Percentiles rank a stretch among this genome's conserved stretches.
These are phyloP conservation scores for Girardia tigrina DNA, from an alignment of 2,888 invertebrate genomes.

Conservation along the genomic window DNA sequence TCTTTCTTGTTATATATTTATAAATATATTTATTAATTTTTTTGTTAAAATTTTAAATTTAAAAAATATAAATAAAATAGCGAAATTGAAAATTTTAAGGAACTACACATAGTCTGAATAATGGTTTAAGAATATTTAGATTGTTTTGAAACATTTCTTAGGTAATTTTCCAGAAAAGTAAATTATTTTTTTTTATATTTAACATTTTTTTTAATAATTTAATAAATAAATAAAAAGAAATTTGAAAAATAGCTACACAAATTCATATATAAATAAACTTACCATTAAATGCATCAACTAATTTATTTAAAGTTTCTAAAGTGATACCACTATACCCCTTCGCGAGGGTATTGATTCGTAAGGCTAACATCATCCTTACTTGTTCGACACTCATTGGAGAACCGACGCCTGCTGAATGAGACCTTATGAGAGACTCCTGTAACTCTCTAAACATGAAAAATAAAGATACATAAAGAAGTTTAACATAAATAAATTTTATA, in stretches of 20 bases:
- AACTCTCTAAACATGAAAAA: too few species aligned
- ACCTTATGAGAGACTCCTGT: constrained; percentile 58
- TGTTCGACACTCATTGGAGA: constrained; percentile 55
- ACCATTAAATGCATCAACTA: constrained; percentile 60
- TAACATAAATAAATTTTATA: too few species aligned
- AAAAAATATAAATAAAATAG: too few species aligned
- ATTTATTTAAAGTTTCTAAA: constrained; percentile 54
- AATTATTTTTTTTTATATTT: not conserved
- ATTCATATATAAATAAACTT: not conserved
- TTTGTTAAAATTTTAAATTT: too few species aligned
- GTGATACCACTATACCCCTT: constrained; percentile 60
- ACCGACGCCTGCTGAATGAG: constrained; percentile 59
- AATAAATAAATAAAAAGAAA: not conserved
- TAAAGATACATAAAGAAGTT: too few species aligned
- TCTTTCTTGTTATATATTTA: too few species aligned
- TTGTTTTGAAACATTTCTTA: too few species aligned
- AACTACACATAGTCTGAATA: too few species aligned
- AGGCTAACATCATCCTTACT: constrained; percentile 57
- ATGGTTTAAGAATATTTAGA: not conserved
- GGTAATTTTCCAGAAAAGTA: not conserved
- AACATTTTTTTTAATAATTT: not conserved
- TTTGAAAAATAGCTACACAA: not conserved
- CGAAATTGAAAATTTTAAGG: too few species aligned
- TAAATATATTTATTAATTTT: too few species aligned
- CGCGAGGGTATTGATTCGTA: constrained; percentile 59